Evolutionary conservation across 1,140 invertebrate genomes (phyloP).

Genomic region (Bombus cullumanus): DNA sequence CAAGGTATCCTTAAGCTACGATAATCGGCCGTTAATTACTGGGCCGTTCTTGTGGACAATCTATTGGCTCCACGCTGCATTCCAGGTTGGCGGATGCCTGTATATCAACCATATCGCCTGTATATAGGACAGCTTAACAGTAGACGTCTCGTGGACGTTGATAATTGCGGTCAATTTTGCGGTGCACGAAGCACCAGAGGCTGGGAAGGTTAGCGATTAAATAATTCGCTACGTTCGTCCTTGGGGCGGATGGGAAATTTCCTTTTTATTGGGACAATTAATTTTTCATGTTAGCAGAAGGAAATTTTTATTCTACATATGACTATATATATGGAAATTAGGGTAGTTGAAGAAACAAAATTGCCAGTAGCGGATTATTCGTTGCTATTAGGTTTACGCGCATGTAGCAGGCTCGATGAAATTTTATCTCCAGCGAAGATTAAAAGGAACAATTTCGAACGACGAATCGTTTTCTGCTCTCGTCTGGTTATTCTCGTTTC

Average conservation of each 20-base stretch:
- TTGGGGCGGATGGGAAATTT: not conserved
- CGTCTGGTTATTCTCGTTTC: too few relatives aligned
- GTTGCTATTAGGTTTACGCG: too few relatives aligned
- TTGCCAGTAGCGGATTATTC: too few relatives aligned
- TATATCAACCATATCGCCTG: constrained; percentile 1
- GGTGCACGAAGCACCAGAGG: not conserved
- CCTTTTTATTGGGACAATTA: not conserved
- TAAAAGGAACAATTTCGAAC: too few relatives aligned
- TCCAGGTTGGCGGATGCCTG: constrained; percentile 53
- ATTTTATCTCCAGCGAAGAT: too few relatives aligned
- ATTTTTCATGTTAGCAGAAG: not conserved
- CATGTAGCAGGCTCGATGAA: too few relatives aligned
- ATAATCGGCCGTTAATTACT: constrained; percentile 66
- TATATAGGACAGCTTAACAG: constrained; percentile 21
- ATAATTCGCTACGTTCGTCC: too few relatives aligned
- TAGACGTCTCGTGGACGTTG: constrained; percentile 23
- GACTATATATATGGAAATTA: too few relatives aligned
- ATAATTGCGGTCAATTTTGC: constrained; percentile 49
- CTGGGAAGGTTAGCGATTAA: not conserved
- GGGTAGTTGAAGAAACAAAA: too few relatives aligned
- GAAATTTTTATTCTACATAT: not conserved
- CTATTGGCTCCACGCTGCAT: constrained; percentile 60
- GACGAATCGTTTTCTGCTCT: too few relatives aligned
- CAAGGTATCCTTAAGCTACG: constrained; percentile 41
- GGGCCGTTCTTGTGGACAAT: constrained; percentile 61